These are phyloP conservation scores for Clanis bilineata DNA, from an alignment of 2,888 invertebrate genomes.

Conservation along the genomic window DNA sequence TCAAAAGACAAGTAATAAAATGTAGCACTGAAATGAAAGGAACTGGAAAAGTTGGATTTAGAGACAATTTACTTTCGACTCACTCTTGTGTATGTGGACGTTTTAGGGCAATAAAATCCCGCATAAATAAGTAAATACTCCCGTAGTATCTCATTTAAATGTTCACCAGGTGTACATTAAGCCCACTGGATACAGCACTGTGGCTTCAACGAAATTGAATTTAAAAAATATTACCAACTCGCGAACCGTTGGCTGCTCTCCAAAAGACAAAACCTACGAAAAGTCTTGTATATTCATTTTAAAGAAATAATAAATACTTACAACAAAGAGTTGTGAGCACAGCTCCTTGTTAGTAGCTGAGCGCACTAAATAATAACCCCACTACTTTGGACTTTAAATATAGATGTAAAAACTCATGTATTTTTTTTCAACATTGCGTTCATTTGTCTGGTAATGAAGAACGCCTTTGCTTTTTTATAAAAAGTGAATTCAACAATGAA, in stretches of 20 bases:
- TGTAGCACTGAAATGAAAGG: conserved; percentile 1
- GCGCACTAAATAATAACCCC: conserved; percentile 38
- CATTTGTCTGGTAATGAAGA: not conserved
- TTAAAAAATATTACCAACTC: conserved; percentile 80
- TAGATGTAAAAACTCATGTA: not conserved
- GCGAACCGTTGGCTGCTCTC: conserved; percentile 74
- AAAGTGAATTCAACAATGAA: not conserved
- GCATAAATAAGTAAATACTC: conserved; percentile 58
- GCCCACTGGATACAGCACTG: conserved; percentile 72
- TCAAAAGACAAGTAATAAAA: not conserved
- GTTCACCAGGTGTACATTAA: conserved; percentile 80
- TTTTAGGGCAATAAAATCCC: conserved; percentile 49
- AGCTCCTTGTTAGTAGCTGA: conserved; percentile 52
- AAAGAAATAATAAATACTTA: conserved; percentile 69
- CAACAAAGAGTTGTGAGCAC: conserved; percentile 44
- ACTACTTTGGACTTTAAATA: conserved; percentile 6
- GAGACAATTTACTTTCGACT: conserved; percentile 2
- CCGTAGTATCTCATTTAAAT: conserved; percentile 74
- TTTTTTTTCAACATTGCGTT: not conserved
- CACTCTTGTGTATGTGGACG: conserved; percentile 22
- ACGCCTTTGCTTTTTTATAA: not conserved
- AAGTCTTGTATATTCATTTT: conserved; percentile 75
- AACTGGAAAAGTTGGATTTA: conserved; percentile 23
- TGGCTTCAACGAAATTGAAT: conserved; percentile 80
- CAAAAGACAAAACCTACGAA: conserved; percentile 75